Conservation (phyloP, 2,888 invertebrate species). For the Amblyjoppa proteus region DNA sequence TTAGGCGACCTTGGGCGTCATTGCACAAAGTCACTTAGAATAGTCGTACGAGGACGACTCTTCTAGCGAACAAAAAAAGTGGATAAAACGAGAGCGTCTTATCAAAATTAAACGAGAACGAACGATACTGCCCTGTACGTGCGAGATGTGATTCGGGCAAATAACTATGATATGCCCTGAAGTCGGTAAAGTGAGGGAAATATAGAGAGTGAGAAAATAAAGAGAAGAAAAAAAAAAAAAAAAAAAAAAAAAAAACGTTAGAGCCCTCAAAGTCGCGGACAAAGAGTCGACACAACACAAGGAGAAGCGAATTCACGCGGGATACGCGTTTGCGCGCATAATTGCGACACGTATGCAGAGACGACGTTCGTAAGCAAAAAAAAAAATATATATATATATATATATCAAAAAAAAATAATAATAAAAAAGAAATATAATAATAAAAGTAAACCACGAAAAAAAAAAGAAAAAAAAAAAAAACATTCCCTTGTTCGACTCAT, state of each 20-base stretch:
- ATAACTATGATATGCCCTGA: background rate
- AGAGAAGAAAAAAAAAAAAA: constrained; percentile 43
- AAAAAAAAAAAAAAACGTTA: constrained; percentile 44
- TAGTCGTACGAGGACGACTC: background rate
- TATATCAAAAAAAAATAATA: background rate
- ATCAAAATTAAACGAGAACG: background rate
- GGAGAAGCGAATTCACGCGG: background rate
- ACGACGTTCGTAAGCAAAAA: background rate
- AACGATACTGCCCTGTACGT: background rate
- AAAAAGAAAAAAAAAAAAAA: background rate
- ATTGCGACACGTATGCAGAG: background rate
- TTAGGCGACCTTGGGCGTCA: too few species aligned
- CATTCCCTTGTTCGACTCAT: background rate
- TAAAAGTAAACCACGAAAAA: background rate
- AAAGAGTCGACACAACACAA: constrained; percentile 9
- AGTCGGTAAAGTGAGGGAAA: background rate
- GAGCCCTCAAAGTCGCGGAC: background rate
- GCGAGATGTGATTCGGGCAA: background rate
- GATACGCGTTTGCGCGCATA: background rate
- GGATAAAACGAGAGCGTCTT: background rate
- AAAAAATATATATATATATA: background rate
- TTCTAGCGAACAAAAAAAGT: background rate
- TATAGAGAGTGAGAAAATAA: background rate
- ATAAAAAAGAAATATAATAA: constrained; percentile 6
- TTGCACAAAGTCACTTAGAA: background rate